Conservation (phyloP, 64 coral and sea anemone genomes). For the Cladopsammia gracilis region DNA sequence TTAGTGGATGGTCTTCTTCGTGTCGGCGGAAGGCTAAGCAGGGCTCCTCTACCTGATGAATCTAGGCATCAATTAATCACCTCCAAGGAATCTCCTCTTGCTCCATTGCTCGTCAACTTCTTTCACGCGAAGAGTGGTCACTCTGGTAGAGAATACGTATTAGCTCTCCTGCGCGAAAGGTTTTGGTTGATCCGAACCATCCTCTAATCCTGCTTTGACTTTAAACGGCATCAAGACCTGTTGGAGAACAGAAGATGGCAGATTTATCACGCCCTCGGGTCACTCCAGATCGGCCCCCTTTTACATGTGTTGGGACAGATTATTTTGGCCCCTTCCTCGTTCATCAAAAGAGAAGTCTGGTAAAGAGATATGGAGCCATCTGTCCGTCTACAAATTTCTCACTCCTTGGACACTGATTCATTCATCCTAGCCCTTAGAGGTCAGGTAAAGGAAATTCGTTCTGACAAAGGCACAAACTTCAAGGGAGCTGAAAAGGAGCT, state of each 20-base stretch:
- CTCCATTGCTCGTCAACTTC: background rate
- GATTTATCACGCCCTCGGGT: background rate
- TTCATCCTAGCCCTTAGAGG: no score
- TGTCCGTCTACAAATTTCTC: background rate
- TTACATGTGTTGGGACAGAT: background rate
- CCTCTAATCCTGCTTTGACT: background rate
- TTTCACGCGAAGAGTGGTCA: background rate
- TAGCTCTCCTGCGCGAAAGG: background rate
- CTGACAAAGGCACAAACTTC: background rate
- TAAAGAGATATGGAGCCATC: background rate
- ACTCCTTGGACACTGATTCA: no score
- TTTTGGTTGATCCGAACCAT: background rate
- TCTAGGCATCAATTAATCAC: background rate
- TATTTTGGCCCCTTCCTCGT: no score
- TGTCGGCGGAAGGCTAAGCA: background rate
- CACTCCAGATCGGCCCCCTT: background rate
- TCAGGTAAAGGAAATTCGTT: background rate
- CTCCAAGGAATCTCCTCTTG: background rate
- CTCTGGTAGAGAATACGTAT: background rate
- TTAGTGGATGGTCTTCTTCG: background rate
- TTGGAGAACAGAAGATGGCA: conserved; percentile 7
- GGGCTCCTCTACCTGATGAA: background rate
- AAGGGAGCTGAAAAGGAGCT: background rate
- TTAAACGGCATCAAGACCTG: background rate
- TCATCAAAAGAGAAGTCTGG: background rate